Evolutionary conservation across 2,113 vertebrate species (phyloP).

Genomic region (Taurulus bubalis): DNA sequence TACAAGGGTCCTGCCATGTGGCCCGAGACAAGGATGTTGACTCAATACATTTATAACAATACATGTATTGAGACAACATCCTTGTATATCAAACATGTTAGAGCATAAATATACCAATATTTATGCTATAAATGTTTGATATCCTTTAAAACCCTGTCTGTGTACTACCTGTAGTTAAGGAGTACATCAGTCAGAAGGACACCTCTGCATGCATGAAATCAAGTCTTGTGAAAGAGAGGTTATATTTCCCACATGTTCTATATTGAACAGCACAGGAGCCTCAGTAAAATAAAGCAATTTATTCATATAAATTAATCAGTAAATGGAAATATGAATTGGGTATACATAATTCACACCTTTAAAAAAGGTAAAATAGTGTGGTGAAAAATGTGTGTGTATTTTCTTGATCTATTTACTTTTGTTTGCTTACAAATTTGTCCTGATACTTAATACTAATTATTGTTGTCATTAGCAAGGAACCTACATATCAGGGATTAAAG

Average conservation of each 20-base stretch:
- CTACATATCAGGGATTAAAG: not conserved
- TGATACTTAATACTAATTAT: no score
- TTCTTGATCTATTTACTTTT: no score
- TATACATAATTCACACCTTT: not conserved
- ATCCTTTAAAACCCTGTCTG: not conserved
- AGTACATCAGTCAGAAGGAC: not conserved
- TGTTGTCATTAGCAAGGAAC: not conserved
- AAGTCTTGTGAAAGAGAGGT: not conserved
- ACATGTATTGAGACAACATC: no score
- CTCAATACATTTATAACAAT: not conserved
- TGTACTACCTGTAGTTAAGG: not conserved
- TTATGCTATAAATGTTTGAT: not conserved
- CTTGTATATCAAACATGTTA: no score
- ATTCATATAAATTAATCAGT: not conserved
- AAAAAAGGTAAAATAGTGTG: not conserved
- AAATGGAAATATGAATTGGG: not conserved
- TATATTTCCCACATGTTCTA: not conserved
- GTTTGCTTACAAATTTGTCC: no score
- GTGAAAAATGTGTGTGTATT: no score
- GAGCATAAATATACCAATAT: no score
- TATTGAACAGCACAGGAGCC: not conserved
- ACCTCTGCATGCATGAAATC: not conserved
- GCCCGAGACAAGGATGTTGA: not conserved
- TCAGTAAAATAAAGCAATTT: not conserved
- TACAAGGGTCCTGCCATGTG: not conserved